Base-by-base conservation (phyloP, 2,888 invertebrate species). In the Petrolisthes manimaculis region DNA sequence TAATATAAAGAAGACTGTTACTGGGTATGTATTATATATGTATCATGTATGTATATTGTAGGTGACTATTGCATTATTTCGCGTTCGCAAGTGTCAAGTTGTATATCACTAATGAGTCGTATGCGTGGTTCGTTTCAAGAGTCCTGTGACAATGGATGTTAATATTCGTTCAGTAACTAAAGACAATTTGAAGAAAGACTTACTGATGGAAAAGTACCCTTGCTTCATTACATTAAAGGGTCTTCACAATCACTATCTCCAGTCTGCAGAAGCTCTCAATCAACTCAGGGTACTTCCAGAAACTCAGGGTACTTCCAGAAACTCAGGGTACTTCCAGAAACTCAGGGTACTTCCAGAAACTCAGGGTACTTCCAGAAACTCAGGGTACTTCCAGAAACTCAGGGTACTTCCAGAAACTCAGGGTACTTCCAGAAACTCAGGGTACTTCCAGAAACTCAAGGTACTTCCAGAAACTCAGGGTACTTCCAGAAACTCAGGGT, bases 231-330 rank as follows among this genome's bases (percentile, higher is more conserved):
- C 74, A 12, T 21, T 74, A 4, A 74, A 18, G 51, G 83, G 83
- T n/a, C 55, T 56, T 37, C 83, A 83, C 71, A 69, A 83, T 37
- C 83, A 83, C 61, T 61, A 71, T 18, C 83, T 69, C 61, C 9
- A 53, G 3, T 53, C 83, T 24, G 71, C 53, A 56, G 83, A 83
- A 8, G 67, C 37, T 53, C 74, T 24, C 74, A 21, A 4, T 74
- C 74, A 74, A 24, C 74, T 21, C 24, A 74, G 74, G 21, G 74
- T 74, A n/a, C 54, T n/a, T n/a, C 53, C 71, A 83, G n/a, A 37
- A n/a, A n/a, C n/a, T n/a, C n/a, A 74, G 74, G 24, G 74, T 74
- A n/a, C 54, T n/a, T 3, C 53, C 71, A 83, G n/a, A 37, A 21
- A 83, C n/a, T n/a, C n/a, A 74, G 74, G 24, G 74, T 74, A n/a